Base-by-base conservation (phyloP, 2,888 invertebrate genomes). In the Pollenia angustigena region DNA sequence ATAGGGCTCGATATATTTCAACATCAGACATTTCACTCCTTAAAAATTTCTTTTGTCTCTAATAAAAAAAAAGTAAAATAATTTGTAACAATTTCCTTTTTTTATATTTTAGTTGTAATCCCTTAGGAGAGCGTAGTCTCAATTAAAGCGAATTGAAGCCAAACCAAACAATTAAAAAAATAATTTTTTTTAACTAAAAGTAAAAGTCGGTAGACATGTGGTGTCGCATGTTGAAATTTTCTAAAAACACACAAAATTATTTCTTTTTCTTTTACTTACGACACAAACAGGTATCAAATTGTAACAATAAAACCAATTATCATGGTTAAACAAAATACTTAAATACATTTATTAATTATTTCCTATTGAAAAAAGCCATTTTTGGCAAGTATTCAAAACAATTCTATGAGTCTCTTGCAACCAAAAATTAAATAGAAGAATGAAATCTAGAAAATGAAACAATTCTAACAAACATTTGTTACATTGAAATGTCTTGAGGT, bases 161-260 rank as follows among this genome's bases (percentile, higher is more conserved):
- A 58, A 68, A 11, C 12, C 62, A 52, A 56, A 44, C 3, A 10
- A 68, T 62, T 52, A 52, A 44, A 23, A 44, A 56, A 56, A 40
- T 7, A 16, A 14, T 42, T n/a, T 32, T 32, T 12, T 71, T 52
- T 71, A 54, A 69, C 60, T 74, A 54, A 72, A 78, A 83, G 72
- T 78, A 58, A 84, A 87, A 87, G 84, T 81, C 60, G 60, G 54
- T 76, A 23, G 75, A 56, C 81, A 84, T 68, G 60, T 72, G 72
- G 80, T 87, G 86, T 87, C 81, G 86, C 86, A 87, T 83, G 84
- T 72, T 72, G 9, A 76, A 68, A 78, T 64, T 66, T 46, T 23
- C n/a, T 32, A 32, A 40, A 50, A 69, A 16, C 42, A 18, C 12
- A 54, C 40, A 64, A 44, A 62, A 60, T n/a, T 62, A 46, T 81